Conservation (phyloP, 2,888 invertebrate species). For the Heliconius cydno region DNA sequence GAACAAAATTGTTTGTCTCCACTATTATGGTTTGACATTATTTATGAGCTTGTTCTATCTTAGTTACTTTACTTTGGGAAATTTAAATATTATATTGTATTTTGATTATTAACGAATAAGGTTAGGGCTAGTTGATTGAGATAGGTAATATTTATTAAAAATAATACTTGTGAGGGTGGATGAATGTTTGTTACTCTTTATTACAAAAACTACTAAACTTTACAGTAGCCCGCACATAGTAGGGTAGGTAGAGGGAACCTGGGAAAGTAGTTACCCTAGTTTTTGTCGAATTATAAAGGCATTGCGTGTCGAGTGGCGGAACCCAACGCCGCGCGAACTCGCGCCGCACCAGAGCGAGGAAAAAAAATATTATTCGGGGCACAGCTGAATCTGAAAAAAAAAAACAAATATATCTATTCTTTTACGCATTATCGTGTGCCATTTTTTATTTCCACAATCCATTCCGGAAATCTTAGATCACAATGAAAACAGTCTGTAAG, state of each 20-base stretch:
- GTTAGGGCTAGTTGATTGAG: neutral
- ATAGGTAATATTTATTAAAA: neutral
- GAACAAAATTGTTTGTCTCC: conserved; percentile 40
- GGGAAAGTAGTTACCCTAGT: too few relatives aligned
- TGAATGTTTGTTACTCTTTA: too few relatives aligned
- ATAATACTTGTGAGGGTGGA: too few relatives aligned
- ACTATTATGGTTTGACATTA: conserved; percentile 26
- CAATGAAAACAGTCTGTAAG: conserved; percentile 35
- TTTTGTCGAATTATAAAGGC: too few relatives aligned
- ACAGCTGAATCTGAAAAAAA: too few relatives aligned
- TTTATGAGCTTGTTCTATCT: conserved; percentile 13
- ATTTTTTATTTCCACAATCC: conserved; percentile 23
- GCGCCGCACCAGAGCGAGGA: too few relatives aligned
- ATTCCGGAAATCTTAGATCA: conserved; percentile 32
- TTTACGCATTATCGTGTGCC: neutral
- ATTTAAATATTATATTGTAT: conserved; percentile 9
- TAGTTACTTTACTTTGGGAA: neutral
- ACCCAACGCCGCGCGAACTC: too few relatives aligned
- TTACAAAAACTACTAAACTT: too few relatives aligned
- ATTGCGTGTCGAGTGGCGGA: too few relatives aligned
- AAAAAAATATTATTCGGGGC: too few relatives aligned
- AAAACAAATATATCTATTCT: neutral
- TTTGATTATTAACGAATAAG: neutral
- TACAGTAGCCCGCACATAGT: too few relatives aligned
- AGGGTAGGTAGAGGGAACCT: too few relatives aligned